phyloP scores from a whole-genome alignment of 2,888 invertebrate genomes.

The Nomada hirtipes region DNA sequence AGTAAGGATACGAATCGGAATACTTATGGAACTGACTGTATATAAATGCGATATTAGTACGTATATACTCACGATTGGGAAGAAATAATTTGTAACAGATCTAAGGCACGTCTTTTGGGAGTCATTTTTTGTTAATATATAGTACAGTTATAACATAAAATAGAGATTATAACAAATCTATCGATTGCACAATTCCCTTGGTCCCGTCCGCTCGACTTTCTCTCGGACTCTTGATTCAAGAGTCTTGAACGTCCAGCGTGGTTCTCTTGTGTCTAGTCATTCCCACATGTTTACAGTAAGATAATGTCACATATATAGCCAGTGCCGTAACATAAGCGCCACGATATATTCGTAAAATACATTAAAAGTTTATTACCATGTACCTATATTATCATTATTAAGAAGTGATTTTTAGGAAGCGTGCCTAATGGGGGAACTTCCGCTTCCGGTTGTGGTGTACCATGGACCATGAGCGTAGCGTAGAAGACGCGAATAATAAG shows the following conservation, averaged over 20 bases:
- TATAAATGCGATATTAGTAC: background rate
- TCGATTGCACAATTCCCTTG: constrained; percentile 8
- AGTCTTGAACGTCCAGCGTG: constrained; percentile 12
- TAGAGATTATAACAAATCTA: background rate
- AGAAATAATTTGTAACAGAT: constrained; percentile 88
- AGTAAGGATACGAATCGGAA: no score
- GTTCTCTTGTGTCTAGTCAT: constrained; percentile 29
- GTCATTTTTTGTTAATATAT: constrained; percentile 80
- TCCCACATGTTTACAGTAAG: constrained; percentile 10
- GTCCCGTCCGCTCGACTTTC: constrained; percentile 19
- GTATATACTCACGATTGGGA: constrained; percentile 88
- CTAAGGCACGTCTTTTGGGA: constrained; percentile 87
- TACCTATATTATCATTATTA: background rate
- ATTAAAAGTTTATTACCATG: background rate
- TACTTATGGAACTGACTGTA: no score
- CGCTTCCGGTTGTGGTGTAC: no score
- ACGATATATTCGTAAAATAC: background rate
- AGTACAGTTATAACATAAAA: background rate
- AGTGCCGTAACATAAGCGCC: constrained; percentile 46
- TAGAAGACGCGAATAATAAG: no score
- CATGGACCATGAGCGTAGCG: no score
- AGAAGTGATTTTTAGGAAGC: background rate
- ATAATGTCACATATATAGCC: constrained; percentile 2
- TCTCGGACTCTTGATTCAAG: no score
- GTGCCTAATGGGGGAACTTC: no score